Evolutionary conservation across 2,888 invertebrate genomes (phyloP).

Genomic region (Drosophila kokeensis): DNA sequence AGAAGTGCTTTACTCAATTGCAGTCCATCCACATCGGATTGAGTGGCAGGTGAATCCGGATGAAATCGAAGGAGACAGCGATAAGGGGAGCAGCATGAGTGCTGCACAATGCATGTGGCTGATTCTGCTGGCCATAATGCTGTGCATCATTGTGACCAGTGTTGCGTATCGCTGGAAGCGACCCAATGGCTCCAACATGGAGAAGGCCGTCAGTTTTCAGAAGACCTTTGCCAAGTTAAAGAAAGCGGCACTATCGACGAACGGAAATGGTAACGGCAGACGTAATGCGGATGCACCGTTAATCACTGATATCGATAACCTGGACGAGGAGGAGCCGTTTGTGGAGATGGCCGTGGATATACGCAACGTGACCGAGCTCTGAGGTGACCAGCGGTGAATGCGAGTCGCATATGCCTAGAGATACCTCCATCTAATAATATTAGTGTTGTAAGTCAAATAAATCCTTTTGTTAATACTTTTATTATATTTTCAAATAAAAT

Average conservation of each 20-base stretch:
- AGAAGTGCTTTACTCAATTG: neutral
- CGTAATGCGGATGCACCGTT: constrained; percentile 24
- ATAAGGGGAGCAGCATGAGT: constrained; percentile 16
- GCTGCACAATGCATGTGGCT: constrained; percentile 39
- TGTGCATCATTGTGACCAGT: constrained; percentile 39
- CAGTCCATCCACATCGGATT: constrained; percentile 13
- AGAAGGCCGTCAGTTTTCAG: constrained; percentile 52
- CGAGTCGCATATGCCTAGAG: neutral
- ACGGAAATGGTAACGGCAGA: neutral
- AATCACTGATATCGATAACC: constrained; percentile 23
- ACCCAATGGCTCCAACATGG: constrained; percentile 8
- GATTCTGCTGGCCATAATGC: constrained; percentile 36
- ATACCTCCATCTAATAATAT: neutral
- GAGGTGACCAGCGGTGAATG: neutral
- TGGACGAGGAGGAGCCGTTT: constrained; percentile 22
- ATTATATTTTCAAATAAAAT: neutral
- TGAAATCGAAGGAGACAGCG: constrained; percentile 39
- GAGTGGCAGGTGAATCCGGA: constrained; percentile 48
- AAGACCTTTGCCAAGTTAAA: constrained; percentile 37
- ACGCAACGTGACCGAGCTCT: constrained; percentile 41
- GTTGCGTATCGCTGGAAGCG: constrained; percentile 46
- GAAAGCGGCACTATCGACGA: neutral
- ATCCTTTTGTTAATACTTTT: neutral
- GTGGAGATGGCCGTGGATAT: constrained; percentile 61
- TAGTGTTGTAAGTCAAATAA: neutral